Percentiles rank a stretch among this genome's conserved stretches.
These are phyloP conservation scores for Pogonus chalceus DNA, from an alignment of 1,140 invertebrate species.

Conservation along the genomic window DNA sequence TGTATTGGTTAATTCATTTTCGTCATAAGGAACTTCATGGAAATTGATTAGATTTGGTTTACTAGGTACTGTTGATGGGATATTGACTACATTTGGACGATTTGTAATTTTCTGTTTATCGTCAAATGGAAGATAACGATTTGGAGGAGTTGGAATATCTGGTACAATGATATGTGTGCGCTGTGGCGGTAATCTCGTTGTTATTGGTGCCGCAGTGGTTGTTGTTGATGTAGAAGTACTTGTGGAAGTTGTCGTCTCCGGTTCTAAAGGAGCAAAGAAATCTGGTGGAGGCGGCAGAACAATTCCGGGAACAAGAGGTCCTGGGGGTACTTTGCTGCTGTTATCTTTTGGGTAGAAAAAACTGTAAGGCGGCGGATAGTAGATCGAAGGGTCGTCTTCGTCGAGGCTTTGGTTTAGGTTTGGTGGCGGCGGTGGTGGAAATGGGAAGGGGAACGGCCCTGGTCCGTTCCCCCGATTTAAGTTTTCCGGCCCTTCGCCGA, in stretches of 20 bases:
- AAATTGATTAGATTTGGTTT: not conserved
- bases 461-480: slow-evolving; percentile 37
- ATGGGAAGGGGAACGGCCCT: slow-evolving; percentile 40
- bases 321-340: slow-evolving; percentile 63
- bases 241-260: not conserved
- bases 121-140: not conserved
- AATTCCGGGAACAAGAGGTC: slow-evolving; percentile 77
- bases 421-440: slow-evolving; percentile 52
- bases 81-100: not conserved
- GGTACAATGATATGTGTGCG: not conserved
- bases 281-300: slow-evolving; percentile 77
- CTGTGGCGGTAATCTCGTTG: slow-evolving; percentile 17
- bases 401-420: slow-evolving; percentile 67
- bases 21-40: too few relatives aligned
- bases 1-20: not conserved
- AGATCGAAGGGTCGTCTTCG: slow-evolving; percentile 80
- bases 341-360: slow-evolving; percentile 74
- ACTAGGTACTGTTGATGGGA: not conserved
- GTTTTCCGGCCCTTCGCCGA: slow-evolving; percentile 41
- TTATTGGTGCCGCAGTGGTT: slow-evolving; percentile 13
- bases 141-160: not conserved
- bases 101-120: not conserved
- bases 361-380: slow-evolving; percentile 81
- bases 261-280: slow-evolving; percentile 62
- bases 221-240: slow-evolving; percentile 4